Evolutionary conservation across 2,888 invertebrate species (phyloP), one percentile per base, ranked within the genome.

Genomic region (Apodemia arnacis): DNA sequence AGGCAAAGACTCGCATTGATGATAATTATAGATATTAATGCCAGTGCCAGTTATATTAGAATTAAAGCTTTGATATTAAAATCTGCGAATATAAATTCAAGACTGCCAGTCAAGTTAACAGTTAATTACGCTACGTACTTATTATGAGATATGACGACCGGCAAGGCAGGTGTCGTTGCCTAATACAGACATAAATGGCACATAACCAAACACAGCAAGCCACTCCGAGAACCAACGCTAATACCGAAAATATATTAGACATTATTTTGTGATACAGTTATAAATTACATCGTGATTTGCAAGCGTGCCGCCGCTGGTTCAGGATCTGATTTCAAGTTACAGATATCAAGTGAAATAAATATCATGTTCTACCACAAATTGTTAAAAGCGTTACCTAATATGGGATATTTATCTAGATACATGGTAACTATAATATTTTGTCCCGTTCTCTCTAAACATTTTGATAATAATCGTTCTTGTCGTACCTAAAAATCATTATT

Each of bases 121-220:
- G 69, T 27, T 69, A 69, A 69, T 69, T 69, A 27, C 69, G 31
- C 15, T 27, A 13, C 24, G 24, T 69, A 69, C 69, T 27, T 69
- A 69, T 69, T 69, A 69, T 69, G 27, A 66, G 27, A 31, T 69
- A 27, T 69, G 69, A 69, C 27, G 69, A 31, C 69, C 31, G 18
- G 69, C 69, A 6, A 69, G 69, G 31, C 27, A 69, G 69, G 69
- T 63, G 24, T 13, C 63, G 63, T 69, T 69, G 69, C 69, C 27
- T 69, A 69, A 69, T 69, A 18, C 69, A 83, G 94, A 95, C 95
- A 79, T 96, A 96, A 96, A 96, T 95, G 95, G 96, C 87, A 92
- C 91, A 94, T 85, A 93, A 91, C 94, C 92, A 92, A 88, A 69
- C 69, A 69, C 31, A 69, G 69, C 15, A 21, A 63, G 24, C 49